Percentiles rank a stretch among this genome's conserved stretches.
Conservation (phyloP, 2,888 invertebrate species). For the Synergus laeviventris region DNA sequence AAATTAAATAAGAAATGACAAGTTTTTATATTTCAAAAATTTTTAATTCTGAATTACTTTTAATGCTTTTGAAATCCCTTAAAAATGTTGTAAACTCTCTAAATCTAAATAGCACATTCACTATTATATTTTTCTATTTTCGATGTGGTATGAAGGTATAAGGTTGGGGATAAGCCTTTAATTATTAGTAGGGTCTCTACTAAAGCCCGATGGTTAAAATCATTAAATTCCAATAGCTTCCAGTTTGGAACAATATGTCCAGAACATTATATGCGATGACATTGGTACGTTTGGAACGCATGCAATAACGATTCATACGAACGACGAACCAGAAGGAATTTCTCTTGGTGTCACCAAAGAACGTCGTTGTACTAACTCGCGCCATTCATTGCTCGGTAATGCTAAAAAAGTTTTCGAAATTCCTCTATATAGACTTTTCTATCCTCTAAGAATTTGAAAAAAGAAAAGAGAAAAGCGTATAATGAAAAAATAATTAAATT, state of each 20-base stretch:
- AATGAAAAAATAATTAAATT: neutral
- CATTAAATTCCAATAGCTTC: slow-evolving; percentile 24
- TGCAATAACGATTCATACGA: slow-evolving; percentile 25
- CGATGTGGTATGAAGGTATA: neutral
- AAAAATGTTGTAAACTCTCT: no score
- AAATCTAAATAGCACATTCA: no score
- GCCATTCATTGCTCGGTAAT: neutral
- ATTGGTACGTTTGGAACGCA: slow-evolving; percentile 26
- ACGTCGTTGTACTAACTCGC: neutral
- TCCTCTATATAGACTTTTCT: neutral
- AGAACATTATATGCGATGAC: slow-evolving; percentile 12
- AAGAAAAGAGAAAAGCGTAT: neutral
- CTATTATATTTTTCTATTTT: no score
- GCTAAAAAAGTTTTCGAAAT: neutral
- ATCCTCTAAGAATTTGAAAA: neutral
- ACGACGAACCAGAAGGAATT: slow-evolving; percentile 27
- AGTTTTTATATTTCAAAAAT: no score
- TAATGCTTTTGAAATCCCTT: no score
- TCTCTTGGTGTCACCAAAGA: slow-evolving; percentile 21
- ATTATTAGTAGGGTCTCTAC: neutral
- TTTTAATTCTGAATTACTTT: no score
- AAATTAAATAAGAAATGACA: no score
- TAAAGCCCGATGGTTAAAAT: neutral
- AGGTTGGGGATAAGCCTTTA: neutral
- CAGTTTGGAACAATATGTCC: neutral